Evolutionary conservation across 1,140 invertebrate genomes (phyloP), one percentile per base, ranked within the genome.

Genomic region (Microplitis mediator): DNA sequence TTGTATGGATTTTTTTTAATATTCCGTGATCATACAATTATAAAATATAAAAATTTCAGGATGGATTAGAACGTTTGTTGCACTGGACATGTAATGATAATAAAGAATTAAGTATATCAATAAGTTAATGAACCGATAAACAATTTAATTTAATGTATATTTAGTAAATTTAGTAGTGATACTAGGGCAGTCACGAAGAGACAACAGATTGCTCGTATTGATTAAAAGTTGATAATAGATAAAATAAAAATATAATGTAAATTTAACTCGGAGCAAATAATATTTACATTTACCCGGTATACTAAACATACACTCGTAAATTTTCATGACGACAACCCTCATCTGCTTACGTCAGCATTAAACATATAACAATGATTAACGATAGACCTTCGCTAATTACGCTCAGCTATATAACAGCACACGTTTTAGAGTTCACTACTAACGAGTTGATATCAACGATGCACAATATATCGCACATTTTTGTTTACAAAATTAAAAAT

Each of bases 311-410:
- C 39, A 45, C 60, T 39, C 32, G 60, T 62, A 62, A 62, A 62
- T 62, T 62, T 35, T 11, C 60, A 35, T 34, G 60, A 62, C 34
- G 60, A 62, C 60, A 62, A 45, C 39, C 60, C 60, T 34, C 60
- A 62, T 62, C 60, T 62, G 60, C 60, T 62, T 62, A 39, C 60
- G 60, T 62, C 60, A 62, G 60, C 34, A 13, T 62, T 8, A 31
- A 39, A 39, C 14, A 56, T 62, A 62, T 62, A 62, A 62, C 60
- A 34, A 62, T 62, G 60, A 62, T 62, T 62, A 62, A 62, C 60
- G 60, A 62, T 11, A 32, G 60, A 35, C 60, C 60, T 62, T 62
- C 60, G 60, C 60, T 62, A 62, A 62, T 62, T 62, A 62, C 60
- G 60, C 35, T 31, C 31, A 35, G 60, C 60, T 31, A 35, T 62